Evolutionary conservation across 1,140 invertebrate species (phyloP).

Genomic region (Platyura marginata): DNA sequence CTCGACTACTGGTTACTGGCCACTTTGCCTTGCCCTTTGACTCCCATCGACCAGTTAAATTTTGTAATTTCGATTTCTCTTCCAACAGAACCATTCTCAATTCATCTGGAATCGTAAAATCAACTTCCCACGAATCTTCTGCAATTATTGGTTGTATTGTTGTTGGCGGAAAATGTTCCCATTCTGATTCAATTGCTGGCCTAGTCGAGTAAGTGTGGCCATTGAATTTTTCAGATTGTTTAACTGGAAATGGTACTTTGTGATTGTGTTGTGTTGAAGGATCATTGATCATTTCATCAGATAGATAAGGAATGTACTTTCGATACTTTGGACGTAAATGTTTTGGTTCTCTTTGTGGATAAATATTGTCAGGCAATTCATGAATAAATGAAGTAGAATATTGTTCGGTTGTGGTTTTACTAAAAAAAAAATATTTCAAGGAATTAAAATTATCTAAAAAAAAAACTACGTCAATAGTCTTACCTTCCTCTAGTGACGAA

Average conservation of each 20-base stretch:
- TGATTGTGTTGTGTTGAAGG: background rate
- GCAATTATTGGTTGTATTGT: background rate
- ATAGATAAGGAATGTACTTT: no score
- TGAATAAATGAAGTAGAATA: background rate
- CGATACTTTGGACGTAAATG: no score
- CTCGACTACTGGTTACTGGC: conserved; percentile 8
- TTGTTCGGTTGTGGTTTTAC: no score
- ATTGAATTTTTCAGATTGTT: background rate
- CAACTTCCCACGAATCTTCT: background rate
- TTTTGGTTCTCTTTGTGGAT: background rate
- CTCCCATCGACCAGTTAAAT: background rate
- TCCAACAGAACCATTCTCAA: background rate
- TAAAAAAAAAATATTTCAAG: background rate
- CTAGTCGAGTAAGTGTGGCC: no score
- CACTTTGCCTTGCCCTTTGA: conserved; percentile 7
- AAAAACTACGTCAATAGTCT: background rate
- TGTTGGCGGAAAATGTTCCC: background rate
- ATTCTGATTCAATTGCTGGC: no score
- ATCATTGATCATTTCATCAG: background rate
- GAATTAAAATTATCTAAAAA: background rate
- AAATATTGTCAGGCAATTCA: background rate
- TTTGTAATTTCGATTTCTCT: background rate
- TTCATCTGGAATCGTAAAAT: background rate
- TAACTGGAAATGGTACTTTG: background rate
- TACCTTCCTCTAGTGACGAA: background rate